A percentile compares a stretch with the other conserved stretches of the same genome.
Conservation (phyloP, 1,140 invertebrate species). For the Tetranychus urticae region DNA sequence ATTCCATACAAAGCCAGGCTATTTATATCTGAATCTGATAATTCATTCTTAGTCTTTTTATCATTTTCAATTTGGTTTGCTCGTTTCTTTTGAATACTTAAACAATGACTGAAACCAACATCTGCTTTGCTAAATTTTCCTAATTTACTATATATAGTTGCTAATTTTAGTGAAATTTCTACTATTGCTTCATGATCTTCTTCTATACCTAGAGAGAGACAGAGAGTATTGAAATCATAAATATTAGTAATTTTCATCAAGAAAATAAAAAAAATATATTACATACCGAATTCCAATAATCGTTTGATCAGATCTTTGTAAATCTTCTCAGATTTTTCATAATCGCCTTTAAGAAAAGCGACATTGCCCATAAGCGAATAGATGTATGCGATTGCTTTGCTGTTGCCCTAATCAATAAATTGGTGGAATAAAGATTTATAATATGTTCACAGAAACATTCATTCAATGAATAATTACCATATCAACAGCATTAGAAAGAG, state of each 20-base stretch:
- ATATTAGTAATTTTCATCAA: neutral
- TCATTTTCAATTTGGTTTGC: constrained; percentile 17
- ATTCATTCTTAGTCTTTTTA: constrained; percentile 22
- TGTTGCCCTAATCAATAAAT: constrained; percentile 20
- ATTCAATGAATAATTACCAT: constrained; percentile 21
- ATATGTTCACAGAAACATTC: neutral
- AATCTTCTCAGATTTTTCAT: constrained; percentile 54
- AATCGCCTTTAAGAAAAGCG: constrained; percentile 45
- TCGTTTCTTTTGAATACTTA: constrained; percentile 35
- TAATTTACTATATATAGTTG: constrained; percentile 27
- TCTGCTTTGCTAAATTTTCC: constrained; percentile 40
- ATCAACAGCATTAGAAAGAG: constrained; percentile 54
- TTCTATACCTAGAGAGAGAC: neutral
- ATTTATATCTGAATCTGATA: neutral
- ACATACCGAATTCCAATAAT: constrained; percentile 36
- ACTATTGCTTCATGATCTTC: constrained; percentile 48
- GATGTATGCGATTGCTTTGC: constrained; percentile 53
- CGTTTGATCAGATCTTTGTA: constrained; percentile 53
- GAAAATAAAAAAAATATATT: constrained; percentile 6
- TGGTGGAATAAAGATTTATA: neutral
- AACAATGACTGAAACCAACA: constrained; percentile 46
- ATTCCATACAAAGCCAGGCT: constrained; percentile 2
- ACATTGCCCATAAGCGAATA: constrained; percentile 76
- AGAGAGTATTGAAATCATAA: neutral
- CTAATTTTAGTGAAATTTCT: constrained; percentile 39